Evolutionary conservation across 2,888 invertebrate species (phyloP).

Genomic region (Copidosoma aretas): DNA sequence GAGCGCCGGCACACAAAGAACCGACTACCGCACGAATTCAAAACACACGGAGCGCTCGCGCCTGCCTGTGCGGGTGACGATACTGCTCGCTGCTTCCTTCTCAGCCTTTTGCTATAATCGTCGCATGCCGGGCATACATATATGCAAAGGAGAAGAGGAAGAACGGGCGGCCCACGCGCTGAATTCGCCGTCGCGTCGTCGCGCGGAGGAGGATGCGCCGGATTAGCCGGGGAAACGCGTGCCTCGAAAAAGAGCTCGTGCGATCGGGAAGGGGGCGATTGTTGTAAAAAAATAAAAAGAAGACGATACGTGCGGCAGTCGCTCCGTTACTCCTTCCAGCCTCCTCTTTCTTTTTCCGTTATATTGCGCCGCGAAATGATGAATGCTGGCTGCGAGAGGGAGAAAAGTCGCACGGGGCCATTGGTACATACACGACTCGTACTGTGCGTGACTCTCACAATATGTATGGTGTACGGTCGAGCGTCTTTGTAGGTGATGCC

Average conservation of each 20-base stretch:
- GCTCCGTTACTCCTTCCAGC: too few species aligned
- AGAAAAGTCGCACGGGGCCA: too few species aligned
- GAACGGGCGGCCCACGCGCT: background rate
- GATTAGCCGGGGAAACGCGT: conserved; percentile 20
- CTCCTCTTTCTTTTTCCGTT: too few species aligned
- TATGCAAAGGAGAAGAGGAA: conserved; percentile 19
- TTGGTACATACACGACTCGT: too few species aligned
- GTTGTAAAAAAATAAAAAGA: too few species aligned
- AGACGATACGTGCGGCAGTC: too few species aligned
- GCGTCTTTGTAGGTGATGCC: too few species aligned
- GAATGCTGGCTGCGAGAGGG: too few species aligned
- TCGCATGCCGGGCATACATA: conserved; percentile 10
- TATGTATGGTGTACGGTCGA: too few species aligned
- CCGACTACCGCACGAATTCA: background rate
- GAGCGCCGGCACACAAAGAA: background rate
- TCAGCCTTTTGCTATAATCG: background rate
- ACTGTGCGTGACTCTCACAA: too few species aligned
- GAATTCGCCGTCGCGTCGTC: conserved; percentile 16
- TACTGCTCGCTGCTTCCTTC: background rate
- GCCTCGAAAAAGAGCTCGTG: background rate
- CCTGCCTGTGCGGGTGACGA: background rate
- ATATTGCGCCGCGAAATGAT: too few species aligned
- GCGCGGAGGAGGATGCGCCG: conserved; percentile 30
- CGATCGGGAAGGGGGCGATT: background rate
- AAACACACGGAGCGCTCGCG: too few species aligned